Evolutionary conservation across 2,888 invertebrate species (phyloP).

Genomic region (Macrosoma leucophasiata): DNA sequence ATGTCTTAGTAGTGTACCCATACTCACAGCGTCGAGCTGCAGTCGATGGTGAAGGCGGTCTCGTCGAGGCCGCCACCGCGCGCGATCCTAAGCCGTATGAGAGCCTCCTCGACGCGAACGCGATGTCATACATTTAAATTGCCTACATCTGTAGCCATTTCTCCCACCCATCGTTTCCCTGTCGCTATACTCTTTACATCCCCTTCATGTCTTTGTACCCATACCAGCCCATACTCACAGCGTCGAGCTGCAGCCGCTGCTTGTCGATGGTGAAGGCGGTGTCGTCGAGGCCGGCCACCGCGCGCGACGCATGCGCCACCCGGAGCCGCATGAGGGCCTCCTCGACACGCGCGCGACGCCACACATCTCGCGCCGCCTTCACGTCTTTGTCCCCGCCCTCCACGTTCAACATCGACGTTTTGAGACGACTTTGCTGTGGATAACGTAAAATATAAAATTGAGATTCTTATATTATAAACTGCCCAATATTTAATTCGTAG

Average conservation of each 20-base stretch:
- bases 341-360: conserved; percentile 59
- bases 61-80: conserved; percentile 77
- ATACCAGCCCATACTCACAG: conserved; percentile 77
- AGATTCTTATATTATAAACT: too few species aligned
- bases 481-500: too few species aligned
- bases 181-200: conserved; percentile 51
- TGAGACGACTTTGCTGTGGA: conserved; percentile 55
- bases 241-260: conserved; percentile 81
- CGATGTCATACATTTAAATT: conserved; percentile 46
- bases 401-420: conserved; percentile 50
- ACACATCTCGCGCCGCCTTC: conserved; percentile 34
- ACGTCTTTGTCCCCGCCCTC: conserved; percentile 57
- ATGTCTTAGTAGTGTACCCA: conserved; percentile 55
- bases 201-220: conserved; percentile 41
- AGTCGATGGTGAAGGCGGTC: conserved; percentile 80
- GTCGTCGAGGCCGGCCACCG: conserved; percentile 78
- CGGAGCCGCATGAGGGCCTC: conserved; percentile 81
- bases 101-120: conserved; percentile 74
- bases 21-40: conserved; percentile 80
- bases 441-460: background rate
- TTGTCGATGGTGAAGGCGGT: conserved; percentile 80
- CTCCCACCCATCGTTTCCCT: conserved; percentile 41
- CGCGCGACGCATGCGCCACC: conserved; percentile 79
- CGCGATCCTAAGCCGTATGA: too few species aligned
- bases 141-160: conserved; percentile 33